A percentile compares a stretch with the other conserved stretches of the same genome.
phyloP scores from a whole-genome alignment of 2,113 vertebrate genomes.

The Hylia prasina region DNA sequence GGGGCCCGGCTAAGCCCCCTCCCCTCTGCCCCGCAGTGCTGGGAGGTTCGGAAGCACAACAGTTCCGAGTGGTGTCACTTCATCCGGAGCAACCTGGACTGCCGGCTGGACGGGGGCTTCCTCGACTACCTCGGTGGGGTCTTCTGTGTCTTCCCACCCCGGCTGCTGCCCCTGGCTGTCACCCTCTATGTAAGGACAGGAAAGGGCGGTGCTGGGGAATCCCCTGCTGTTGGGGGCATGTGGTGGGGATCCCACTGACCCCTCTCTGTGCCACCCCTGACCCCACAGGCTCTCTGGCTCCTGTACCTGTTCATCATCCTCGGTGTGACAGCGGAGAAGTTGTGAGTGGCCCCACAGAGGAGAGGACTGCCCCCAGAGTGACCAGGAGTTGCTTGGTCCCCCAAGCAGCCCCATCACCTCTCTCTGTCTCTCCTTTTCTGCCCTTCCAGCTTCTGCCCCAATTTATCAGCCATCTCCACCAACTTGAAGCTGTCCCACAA shows the following conservation, averaged over 20 bases:
- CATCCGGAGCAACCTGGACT: constrained; percentile 82
- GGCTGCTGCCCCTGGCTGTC: constrained; percentile 82
- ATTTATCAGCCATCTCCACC: constrained; percentile 89
- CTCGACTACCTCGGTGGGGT: constrained; percentile 81
- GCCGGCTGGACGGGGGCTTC: constrained; percentile 75
- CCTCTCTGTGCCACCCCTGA: not conserved
- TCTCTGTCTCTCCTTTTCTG: not conserved
- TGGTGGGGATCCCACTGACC: not conserved
- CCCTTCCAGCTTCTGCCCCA: constrained; percentile 89
- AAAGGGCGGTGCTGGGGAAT: fast-evolving
- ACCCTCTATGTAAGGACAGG: constrained; percentile 72
- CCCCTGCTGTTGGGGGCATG: fast-evolving
- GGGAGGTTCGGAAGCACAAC: constrained; percentile 75
- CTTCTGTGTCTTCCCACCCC: constrained; percentile 81
- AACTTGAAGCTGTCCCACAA: constrained; percentile 90
- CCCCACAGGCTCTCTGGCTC: constrained; percentile 75
- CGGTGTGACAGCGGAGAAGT: constrained; percentile 77
- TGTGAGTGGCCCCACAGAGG: constrained; percentile 68
- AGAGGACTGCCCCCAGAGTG: not conserved
- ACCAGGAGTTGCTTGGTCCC: not conserved
- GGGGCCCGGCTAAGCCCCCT: fast-evolving
- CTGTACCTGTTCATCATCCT: constrained; percentile 81
- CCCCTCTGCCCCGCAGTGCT: constrained; percentile 70
- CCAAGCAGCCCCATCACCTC: fast-evolving
- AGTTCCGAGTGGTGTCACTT: constrained; percentile 80